Conservation (phyloP, 1,140 invertebrate genomes). For the Magallana ariakensis region DNA sequence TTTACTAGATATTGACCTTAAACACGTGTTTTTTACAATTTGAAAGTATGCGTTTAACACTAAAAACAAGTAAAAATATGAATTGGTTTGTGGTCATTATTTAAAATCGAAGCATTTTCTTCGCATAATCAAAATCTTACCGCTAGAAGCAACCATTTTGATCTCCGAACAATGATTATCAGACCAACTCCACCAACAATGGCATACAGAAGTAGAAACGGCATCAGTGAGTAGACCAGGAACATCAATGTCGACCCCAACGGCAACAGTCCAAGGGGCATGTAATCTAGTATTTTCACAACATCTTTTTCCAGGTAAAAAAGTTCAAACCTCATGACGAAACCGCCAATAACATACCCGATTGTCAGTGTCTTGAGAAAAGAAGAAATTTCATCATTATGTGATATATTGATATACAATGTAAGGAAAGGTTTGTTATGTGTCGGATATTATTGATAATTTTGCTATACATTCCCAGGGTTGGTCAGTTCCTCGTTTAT, state of each 20-base stretch:
- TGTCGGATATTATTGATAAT: too few relatives aligned
- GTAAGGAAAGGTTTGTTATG: too few relatives aligned
- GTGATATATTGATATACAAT: too few relatives aligned
- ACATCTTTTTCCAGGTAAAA: not conserved
- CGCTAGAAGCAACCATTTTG: not conserved
- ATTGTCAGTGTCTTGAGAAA: not conserved
- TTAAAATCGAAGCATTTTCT: too few relatives aligned
- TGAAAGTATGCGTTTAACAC: too few relatives aligned
- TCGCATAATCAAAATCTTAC: not conserved
- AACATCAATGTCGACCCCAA: conserved; percentile 15
- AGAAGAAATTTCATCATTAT: not conserved
- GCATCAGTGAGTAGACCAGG: conserved; percentile 5
- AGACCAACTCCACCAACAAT: not conserved
- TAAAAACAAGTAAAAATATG: too few relatives aligned
- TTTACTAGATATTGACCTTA: too few relatives aligned
- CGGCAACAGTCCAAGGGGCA: not conserved
- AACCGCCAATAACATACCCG: conserved; percentile 13
- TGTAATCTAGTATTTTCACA: not conserved
- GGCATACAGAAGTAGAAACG: not conserved
- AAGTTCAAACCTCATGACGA: not conserved
- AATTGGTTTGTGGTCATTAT: too few relatives aligned
- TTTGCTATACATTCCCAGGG: too few relatives aligned
- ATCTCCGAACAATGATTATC: not conserved
- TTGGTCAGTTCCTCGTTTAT: too few relatives aligned
- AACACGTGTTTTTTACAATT: too few relatives aligned